Evolutionary conservation across 2,888 invertebrate genomes (phyloP), one percentile per base, ranked within the genome.

Genomic region (Sphinx pinastri): DNA sequence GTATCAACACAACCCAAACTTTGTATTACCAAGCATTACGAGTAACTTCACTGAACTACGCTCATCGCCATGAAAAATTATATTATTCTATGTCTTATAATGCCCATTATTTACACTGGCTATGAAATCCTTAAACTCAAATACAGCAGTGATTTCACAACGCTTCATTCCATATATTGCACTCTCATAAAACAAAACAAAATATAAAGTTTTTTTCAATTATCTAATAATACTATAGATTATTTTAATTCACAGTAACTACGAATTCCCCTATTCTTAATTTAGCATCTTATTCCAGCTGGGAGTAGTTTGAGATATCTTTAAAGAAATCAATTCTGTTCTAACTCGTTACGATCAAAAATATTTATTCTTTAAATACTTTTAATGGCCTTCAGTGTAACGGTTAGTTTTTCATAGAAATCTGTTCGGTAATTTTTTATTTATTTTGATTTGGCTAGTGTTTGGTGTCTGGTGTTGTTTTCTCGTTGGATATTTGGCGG

Each of bases 361-460:
- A 63, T 63, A 63, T 63, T 63, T 63, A 19, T 63, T 49, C 63
- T 63, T 13, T 63, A 63, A 63, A 63, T 63, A 63, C 16, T 63
- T 47, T 5, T 2, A 4, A 19, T 49, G 63, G 49, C 63, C 63
- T 63, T 63, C 63, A 49, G 49, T 49, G 49, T 63, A 63, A 19
- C 13, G 49, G 4, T 38, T 25, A 60, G n/a, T 60, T 5, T 45
- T 63, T 63, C 49, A 60, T 63, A 8, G 49, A 63, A 63, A 25
- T 63, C 49, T 16, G 19, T 16, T 60, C 12, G 19, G 3, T 63
- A 47, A 49, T 63, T 6, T 45, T 47, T n/a, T 60, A 16, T 49
- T 47, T 63, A 49, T 16, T 49, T 49, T 49, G 12, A 63, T 19
- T 19, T 19, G 19, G 19, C 16, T 63, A 12, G 63, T 16, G 63